phyloP scores from a whole-genome alignment of 2,888 invertebrate species.

The Pyralis farinalis region DNA sequence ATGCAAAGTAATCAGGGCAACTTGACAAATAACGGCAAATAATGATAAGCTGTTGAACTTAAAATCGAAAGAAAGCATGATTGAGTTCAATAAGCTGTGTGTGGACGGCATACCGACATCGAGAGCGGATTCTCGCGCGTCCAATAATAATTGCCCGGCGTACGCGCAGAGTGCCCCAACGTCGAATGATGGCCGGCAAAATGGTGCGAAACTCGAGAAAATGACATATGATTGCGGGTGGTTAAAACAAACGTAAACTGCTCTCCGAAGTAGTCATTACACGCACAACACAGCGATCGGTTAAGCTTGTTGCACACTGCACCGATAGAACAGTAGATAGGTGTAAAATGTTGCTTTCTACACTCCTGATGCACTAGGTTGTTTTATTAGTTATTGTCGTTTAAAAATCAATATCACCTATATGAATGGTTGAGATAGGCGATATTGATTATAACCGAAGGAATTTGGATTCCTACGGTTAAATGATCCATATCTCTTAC shows the following conservation, averaged over 20 bases:
- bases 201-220: constrained; percentile 60
- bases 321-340: constrained; percentile 25
- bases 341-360: not conserved
- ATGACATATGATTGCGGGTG: constrained; percentile 63
- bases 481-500: too few relatives aligned
- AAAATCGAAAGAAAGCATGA: constrained; percentile 28
- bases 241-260: constrained; percentile 62
- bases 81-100: constrained; percentile 19
- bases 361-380: not conserved
- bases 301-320: constrained; percentile 28
- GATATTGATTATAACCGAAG: too few relatives aligned
- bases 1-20: constrained; percentile 1
- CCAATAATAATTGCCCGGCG: constrained; percentile 52
- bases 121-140: constrained; percentile 44
- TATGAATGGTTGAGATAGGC: too few relatives aligned
- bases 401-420: too few relatives aligned
- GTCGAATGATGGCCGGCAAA: constrained; percentile 47
- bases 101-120: constrained; percentile 31
- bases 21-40: constrained; percentile 16
- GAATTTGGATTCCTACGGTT: too few relatives aligned
- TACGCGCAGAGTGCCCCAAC: constrained; percentile 38
- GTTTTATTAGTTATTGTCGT: too few relatives aligned
- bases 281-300: constrained; percentile 29
- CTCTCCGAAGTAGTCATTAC: constrained; percentile 40
- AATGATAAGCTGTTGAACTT: constrained; percentile 12